Percentiles rank a stretch among this genome's conserved stretches.
Conservation (phyloP, 2,888 invertebrate genomes). For the Agrilus mali region DNA sequence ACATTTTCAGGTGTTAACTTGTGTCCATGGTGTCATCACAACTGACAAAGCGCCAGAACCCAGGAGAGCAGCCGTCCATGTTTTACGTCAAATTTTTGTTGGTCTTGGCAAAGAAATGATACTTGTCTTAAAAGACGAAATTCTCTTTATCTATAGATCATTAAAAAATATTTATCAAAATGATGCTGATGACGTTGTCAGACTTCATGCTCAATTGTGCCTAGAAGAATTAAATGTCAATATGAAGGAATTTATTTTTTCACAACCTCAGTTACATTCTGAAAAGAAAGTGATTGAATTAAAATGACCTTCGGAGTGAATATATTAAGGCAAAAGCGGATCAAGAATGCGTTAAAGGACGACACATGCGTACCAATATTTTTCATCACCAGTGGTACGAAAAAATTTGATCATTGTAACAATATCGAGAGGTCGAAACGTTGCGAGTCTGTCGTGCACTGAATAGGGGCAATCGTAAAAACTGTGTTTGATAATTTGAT, state of each 20-base stretch:
- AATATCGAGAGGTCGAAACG: too few species aligned
- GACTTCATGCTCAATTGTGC: constrained; percentile 63
- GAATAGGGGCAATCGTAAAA: too few species aligned
- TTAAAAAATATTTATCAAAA: constrained; percentile 51
- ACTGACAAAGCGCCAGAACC: constrained; percentile 61
- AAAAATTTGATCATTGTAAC: too few species aligned
- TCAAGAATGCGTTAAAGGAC: too few species aligned
- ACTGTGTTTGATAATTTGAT: too few species aligned
- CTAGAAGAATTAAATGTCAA: constrained; percentile 63
- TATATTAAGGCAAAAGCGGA: too few species aligned
- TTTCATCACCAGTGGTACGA: too few species aligned
- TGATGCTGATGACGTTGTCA: constrained; percentile 55
- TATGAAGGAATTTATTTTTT: constrained; percentile 48
- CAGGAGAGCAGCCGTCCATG: constrained; percentile 64
- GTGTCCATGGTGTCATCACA: constrained; percentile 54
- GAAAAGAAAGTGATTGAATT: constrained; percentile 24
- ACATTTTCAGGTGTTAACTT: constrained; percentile 51
- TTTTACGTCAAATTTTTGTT: constrained; percentile 59
- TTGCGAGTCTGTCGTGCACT: too few species aligned
- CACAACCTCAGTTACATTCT: constrained; percentile 24
- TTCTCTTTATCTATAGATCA: constrained; percentile 57
- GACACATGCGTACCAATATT: too few species aligned
- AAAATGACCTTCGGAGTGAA: constrained; percentile 7
- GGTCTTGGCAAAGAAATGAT: constrained; percentile 62
- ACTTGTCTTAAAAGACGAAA: constrained; percentile 48